Evolutionary conservation across 2,888 invertebrate species (phyloP), one percentile per base, ranked within the genome.

Genomic region (Ecliptopera silaceata): DNA sequence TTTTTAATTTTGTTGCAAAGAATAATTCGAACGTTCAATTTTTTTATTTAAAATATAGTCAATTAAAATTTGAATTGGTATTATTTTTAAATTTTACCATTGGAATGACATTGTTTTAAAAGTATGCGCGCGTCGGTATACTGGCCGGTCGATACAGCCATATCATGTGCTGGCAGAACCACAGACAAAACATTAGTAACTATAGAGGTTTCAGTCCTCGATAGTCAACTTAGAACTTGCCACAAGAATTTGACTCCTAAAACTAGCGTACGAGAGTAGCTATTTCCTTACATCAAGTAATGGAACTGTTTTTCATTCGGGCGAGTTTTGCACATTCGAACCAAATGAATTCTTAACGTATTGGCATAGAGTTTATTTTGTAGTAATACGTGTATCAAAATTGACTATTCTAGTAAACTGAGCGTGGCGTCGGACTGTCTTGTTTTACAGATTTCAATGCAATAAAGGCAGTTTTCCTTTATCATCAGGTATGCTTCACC

Each of bases 111-210:
- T 79, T 69, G 74, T 73, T 72, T 69, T 68, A 71, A 77, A 79
- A 62, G 71, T 48, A 31, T 88, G 89, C 89, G 90, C 90, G 89
- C 89, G 89, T 88, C 89, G 89, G 88, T 89, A 86, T 88, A 87
- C 26, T 65, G 69, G 61, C 65, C 75, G 88, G 88, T 90, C 90
- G 88, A 90, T 90, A 90, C 78, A 88, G 88, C 87, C 62, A 74
- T 79, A 79, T 79, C 82, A 75, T 82, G 82, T 79, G 77, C 76
- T 75, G 73, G 73, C 47, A 22, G 31, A 47, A 47, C 52, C 52
- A 57, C 57, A 57, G 57, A 38, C 1, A 39, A 3, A 32, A 11
- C 13, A 57, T 44, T 22, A 32, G 17, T 47, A 32, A 15, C 22
- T 0, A 34, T 26, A 34, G 11, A 39, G 10, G 15, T 18, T 46